Evolutionary conservation across 2,113 vertebrate genomes (phyloP), one percentile per base, ranked within the genome.

Genomic region (Ondatra zibethicus): DNA sequence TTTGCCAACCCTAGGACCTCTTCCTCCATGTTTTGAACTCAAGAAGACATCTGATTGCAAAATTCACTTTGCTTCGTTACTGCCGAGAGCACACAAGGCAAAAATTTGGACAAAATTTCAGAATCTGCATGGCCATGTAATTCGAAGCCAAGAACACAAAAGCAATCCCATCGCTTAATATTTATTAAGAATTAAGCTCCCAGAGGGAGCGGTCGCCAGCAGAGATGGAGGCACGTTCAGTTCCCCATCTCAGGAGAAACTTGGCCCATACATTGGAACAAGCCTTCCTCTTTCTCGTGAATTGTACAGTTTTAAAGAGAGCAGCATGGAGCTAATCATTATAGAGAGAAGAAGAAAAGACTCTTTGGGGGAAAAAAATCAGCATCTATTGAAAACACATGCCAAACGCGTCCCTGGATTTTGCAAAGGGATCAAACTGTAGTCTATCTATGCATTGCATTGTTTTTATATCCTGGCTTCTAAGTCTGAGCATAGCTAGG

Each of bases 261-360:
- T 55, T 82, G 81, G 73, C 86, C 72, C 66, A 58, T 85, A 96
- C n/a, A 29, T 55, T 70, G 73, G 66, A 92, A 78, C 2, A 84
- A 96, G 72, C 19, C 39, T 75, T 85, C 63, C 21, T 88, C 42
- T 92, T 68, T 93, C 68, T 85, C 66, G 50, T 63, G 75, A 94
- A 95, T 23, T 82, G 16, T 93, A 70, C 81, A 73, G 58, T 94
- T 94, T 97, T 93, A 97, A 97, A 89, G 88, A 94, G 93, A 92
- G 86, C 86, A 87, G 42, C 81, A 45, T 72, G 55, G 86, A 77
- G 65, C 76, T 90, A 92, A 89, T 86, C 70, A 95, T 52, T 92
- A 94, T 42, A 29, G 42, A 68, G 25, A 77, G 14, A 92, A 82
- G 75, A 85, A 92, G 27, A 47, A 96, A 81, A 92, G 93, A 21